phyloP scores from a whole-genome alignment of 2,113 vertebrate species.

The Salminus brasiliensis region DNA sequence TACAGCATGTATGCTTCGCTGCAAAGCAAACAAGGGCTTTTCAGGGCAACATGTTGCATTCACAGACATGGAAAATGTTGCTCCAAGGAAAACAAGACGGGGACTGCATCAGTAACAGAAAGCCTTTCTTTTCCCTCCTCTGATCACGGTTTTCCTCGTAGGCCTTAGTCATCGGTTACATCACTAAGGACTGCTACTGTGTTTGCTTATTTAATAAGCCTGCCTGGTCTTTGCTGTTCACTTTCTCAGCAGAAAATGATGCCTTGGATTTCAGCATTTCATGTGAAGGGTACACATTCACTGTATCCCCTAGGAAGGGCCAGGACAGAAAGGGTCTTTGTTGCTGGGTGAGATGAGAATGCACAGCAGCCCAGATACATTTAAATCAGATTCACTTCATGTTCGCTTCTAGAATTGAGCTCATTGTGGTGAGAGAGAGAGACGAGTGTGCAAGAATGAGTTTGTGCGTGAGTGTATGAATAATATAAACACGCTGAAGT shows the following conservation, averaged over 20 bases:
- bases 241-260: slow-evolving; percentile 24
- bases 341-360: not conserved
- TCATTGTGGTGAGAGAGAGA: not conserved
- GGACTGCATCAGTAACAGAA: not conserved
- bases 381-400: slow-evolving; percentile 3
- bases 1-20: slow-evolving; percentile 1
- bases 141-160: slow-evolving; percentile 15
- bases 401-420: not conserved
- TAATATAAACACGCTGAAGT: not conserved
- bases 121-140: not conserved
- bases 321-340: slow-evolving; percentile 25
- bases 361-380: slow-evolving; percentile 4
- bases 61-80: not conserved
- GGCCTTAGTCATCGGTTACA: slow-evolving; percentile 9
- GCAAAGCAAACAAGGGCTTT: slow-evolving; percentile 1
- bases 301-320: not conserved
- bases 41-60: slow-evolving; percentile 14
- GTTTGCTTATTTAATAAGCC: slow-evolving; percentile 14
- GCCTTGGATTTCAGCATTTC: not conserved
- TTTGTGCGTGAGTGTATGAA: not conserved
- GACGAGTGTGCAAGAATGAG: not conserved
- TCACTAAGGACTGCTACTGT: not conserved
- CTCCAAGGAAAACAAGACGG: slow-evolving; percentile 13
- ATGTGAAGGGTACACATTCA: not conserved
- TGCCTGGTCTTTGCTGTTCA: not conserved